phyloP scores from a whole-genome alignment of 2,888 invertebrate species.

The Mellilla xanthometata region DNA sequence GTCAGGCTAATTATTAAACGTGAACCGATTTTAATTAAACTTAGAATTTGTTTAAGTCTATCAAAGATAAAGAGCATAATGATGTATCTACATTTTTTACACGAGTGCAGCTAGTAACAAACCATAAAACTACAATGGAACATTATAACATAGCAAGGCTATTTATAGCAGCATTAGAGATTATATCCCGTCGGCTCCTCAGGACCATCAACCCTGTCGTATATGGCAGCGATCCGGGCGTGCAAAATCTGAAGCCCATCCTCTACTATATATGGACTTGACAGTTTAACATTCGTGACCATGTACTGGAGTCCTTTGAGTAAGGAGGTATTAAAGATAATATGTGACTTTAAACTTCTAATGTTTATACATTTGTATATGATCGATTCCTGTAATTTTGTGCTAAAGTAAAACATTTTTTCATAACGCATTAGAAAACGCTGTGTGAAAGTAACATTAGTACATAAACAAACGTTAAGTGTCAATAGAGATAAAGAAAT shows the following conservation, averaged over 20 bases:
- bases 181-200: slow-evolving; percentile 4
- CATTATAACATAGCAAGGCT: not conserved
- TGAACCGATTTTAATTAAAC: too few relatives aligned
- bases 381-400: too few relatives aligned
- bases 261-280: slow-evolving; percentile 38
- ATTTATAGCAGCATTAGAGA: slow-evolving; percentile 6
- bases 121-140: too few relatives aligned
- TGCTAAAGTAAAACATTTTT: too few relatives aligned
- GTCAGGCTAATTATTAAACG: too few relatives aligned
- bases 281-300: slow-evolving; percentile 19
- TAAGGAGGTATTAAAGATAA: slow-evolving; percentile 1
- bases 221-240: slow-evolving; percentile 42
- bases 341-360: not conserved
- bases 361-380: too few relatives aligned
- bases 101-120: too few relatives aligned
- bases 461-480: not conserved
- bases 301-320: not conserved
- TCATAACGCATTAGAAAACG: not conserved
- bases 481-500: slow-evolving; percentile 4
- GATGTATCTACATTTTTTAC: too few relatives aligned
- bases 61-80: too few relatives aligned
- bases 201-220: slow-evolving; percentile 23
- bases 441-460: not conserved
- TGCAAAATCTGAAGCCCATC: slow-evolving; percentile 47
- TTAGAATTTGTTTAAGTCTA: too few relatives aligned